Conservation (phyloP, 2,888 invertebrate genomes). For the Melipona bicolor region DNA sequence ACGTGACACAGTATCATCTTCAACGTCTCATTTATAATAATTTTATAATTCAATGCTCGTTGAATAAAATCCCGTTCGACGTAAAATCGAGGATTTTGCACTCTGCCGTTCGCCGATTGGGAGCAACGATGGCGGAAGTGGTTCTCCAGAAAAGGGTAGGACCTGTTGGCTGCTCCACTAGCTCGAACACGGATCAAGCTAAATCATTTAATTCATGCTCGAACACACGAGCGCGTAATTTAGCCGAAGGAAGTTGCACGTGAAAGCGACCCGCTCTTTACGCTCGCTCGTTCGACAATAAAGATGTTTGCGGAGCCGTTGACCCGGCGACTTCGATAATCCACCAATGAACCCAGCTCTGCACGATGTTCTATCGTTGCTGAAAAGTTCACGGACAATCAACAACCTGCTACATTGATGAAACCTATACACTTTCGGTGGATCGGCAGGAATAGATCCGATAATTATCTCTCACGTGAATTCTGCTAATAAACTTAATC, state of each 20-base stretch:
- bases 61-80: background rate
- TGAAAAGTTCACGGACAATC: conserved; percentile 49
- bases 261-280: conserved; percentile 67
- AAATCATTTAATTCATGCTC: conserved; percentile 42
- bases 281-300: conserved; percentile 63
- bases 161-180: conserved; percentile 9
- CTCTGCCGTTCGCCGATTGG: background rate
- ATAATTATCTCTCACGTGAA: conserved; percentile 12
- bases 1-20: background rate
- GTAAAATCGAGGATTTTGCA: background rate
- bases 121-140: conserved; percentile 2
- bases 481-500: background rate
- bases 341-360: conserved; percentile 32
- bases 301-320: conserved; percentile 64
- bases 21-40: background rate
- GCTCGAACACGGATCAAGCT: conserved; percentile 26
- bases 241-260: conserved; percentile 50
- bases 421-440: background rate
- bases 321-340: conserved; percentile 60
- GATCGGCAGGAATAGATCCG: background rate
- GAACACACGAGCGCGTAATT: conserved; percentile 49
- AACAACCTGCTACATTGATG: conserved; percentile 9
- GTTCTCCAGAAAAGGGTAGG: background rate
- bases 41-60: background rate
- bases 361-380: conserved; percentile 33